A percentile compares a stretch with the other conserved stretches of the same genome.
Conservation (phyloP, 2,113 vertebrate species). For the Cyphomyrus plagiostoma region DNA sequence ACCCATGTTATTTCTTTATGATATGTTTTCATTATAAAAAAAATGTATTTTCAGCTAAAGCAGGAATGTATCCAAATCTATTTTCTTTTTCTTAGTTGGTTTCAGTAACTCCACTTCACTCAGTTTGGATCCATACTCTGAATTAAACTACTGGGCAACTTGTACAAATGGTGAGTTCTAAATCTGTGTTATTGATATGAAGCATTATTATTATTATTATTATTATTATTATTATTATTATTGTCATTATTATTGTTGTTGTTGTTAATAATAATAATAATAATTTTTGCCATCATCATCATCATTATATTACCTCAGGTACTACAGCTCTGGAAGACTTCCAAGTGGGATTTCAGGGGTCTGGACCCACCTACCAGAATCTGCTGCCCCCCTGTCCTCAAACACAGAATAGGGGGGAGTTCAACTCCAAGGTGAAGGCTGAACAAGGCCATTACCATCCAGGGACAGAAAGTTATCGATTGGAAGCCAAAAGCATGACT, state of each 20-base stretch:
- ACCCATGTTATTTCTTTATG: not conserved
- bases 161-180: constrained; percentile 56
- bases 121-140: constrained; percentile 59
- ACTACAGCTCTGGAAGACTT: constrained; percentile 45
- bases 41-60: not conserved
- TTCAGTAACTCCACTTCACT: constrained; percentile 45
- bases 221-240: too few relatives aligned
- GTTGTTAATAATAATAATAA: not conserved
- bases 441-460: constrained; percentile 45
- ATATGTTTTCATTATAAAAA: not conserved
- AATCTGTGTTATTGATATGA: not conserved
- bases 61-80: not conserved
- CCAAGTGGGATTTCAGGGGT: constrained; percentile 50
- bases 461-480: constrained; percentile 26
- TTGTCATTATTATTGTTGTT: not conserved
- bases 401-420: constrained; percentile 39
- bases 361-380: constrained; percentile 58
- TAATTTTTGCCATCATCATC: not conserved
- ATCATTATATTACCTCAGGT: constrained; percentile 35
- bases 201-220: not conserved
- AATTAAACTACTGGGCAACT: constrained; percentile 59
- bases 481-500: constrained; percentile 14
- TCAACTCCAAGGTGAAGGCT: constrained; percentile 47
- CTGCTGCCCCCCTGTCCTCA: constrained; percentile 41
- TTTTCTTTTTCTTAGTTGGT: constrained; percentile 33